Percentiles rank a stretch among this genome's conserved stretches.
phyloP scores from a whole-genome alignment of 1,140 invertebrate species.

The Drosophila ficusphila region DNA sequence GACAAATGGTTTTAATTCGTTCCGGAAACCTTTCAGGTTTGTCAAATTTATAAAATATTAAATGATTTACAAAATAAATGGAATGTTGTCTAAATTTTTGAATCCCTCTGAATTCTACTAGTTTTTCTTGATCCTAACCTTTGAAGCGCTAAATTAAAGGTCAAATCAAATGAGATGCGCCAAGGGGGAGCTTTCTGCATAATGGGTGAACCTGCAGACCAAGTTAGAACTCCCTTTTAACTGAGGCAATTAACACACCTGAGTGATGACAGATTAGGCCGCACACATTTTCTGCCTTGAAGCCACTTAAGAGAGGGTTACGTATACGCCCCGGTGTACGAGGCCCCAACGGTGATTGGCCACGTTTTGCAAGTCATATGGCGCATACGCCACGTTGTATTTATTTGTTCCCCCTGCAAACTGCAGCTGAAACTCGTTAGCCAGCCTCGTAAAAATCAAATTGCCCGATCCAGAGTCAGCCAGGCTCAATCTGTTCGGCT shows the following conservation, averaged over 20 bases:
- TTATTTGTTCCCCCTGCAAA: conserved; percentile 60
- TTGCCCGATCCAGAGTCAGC: conserved; percentile 21
- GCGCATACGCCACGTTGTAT: conserved; percentile 62
- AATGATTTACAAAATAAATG: too few species aligned
- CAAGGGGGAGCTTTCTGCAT: not conserved
- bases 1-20: conserved; percentile 3
- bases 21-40: not conserved
- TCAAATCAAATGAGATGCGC: not conserved
- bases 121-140: not conserved
- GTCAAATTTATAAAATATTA: not conserved
- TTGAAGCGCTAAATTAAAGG: not conserved
- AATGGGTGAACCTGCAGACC: not conserved
- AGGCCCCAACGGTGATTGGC: conserved; percentile 49
- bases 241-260: conserved; percentile 42
- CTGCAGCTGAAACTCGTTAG: conserved; percentile 69
- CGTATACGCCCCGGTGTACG: conserved; percentile 36
- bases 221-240: not conserved
- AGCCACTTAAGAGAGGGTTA: conserved; percentile 11
- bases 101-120: too few species aligned
- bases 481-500: conserved; percentile 25
- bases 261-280: conserved; percentile 37
- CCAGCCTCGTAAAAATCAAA: conserved; percentile 68
- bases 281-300: conserved; percentile 1
- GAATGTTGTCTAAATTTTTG: too few species aligned
- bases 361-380: conserved; percentile 34